Evolutionary conservation across 2,797 vertebrate species (phyloP), one percentile per base, ranked within the genome.

Genomic region (Acridotheres tristis): DNA sequence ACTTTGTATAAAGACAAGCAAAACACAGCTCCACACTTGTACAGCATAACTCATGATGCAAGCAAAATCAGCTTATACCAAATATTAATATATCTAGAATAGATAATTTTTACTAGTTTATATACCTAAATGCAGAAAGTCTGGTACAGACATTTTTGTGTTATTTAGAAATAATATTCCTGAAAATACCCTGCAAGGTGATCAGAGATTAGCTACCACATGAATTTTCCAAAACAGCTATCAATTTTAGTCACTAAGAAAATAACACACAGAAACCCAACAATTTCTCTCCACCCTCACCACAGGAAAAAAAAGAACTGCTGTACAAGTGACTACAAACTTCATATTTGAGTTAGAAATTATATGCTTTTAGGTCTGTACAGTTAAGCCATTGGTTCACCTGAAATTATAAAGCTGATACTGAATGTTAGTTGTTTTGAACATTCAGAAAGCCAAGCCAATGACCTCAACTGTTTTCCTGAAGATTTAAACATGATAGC

Each of bases 141-240:
- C 25, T 54, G 8, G 51, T 32, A 67, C 11, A 91, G 69, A 88
- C n/a, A 77, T 82, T 80, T 43, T 58, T 84, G 13, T 57, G 45
- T 71, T 85, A 82, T 34, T 89, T 92, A 78, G 69, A 92, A 89
- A 74, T 80, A 83, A 45, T 75, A 85, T 58, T 72, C 87, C 55
- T 91, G 65, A 85, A 89, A 89, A 77, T 42, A 92, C 29, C 32
- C 79, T 89, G 67, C 67, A 92, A 22, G 69, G 51, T 4, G 16
- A 84, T 93, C 90, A 40, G 40, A 93, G 88, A 88, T 89, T 81
- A 93, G 66, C 76, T 89, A 40, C 66, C 65, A 63, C 75, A 36
- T 68, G 34, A 69, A 87, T 65, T 96, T 94, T 94, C 93, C 91
- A 91, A 94, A 94, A 93, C 91, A 94, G 59, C 51, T 82, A 91